Conservation (phyloP, 2,888 invertebrate species). For the Lepeophtheirus nordmannii region DNA sequence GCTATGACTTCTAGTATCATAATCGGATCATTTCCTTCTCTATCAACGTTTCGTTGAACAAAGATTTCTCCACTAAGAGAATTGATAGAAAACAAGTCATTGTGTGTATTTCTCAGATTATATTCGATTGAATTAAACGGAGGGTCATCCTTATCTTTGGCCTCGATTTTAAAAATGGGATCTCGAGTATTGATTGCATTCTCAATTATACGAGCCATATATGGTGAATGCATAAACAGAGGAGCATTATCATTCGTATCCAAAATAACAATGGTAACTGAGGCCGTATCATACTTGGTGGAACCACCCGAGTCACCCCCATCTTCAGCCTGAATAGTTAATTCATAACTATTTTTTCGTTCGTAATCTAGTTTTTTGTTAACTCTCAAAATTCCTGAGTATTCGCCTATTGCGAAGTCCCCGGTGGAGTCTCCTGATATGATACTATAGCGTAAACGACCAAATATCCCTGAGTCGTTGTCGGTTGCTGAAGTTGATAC, state of each 20-base stretch:
- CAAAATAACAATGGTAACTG: conserved; percentile 60
- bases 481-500: conserved; percentile 77
- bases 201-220: conserved; percentile 82
- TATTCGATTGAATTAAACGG: conserved; percentile 81
- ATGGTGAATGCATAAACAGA: conserved; percentile 83
- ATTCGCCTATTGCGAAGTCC: conserved; percentile 79
- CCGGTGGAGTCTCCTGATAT: conserved; percentile 72
- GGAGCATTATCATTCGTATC: conserved; percentile 84
- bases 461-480: conserved; percentile 71
- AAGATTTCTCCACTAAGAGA: conserved; percentile 80
- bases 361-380: conserved; percentile 87
- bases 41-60: conserved; percentile 60
- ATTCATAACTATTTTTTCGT: conserved; percentile 61
- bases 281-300: conserved; percentile 52
- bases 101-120: conserved; percentile 63
- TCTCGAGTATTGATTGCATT: conserved; percentile 56
- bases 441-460: conserved; percentile 78
- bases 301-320: conserved; percentile 43
- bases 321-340: conserved; percentile 74
- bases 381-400: conserved; percentile 73
- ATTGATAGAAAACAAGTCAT: conserved; percentile 72
- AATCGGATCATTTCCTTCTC: conserved; percentile 56
- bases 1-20: conserved; percentile 57
- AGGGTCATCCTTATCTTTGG: conserved; percentile 68
- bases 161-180: conserved; percentile 49